Conservation (phyloP, 2,113 vertebrate species). For the Bettongia penicillata region DNA sequence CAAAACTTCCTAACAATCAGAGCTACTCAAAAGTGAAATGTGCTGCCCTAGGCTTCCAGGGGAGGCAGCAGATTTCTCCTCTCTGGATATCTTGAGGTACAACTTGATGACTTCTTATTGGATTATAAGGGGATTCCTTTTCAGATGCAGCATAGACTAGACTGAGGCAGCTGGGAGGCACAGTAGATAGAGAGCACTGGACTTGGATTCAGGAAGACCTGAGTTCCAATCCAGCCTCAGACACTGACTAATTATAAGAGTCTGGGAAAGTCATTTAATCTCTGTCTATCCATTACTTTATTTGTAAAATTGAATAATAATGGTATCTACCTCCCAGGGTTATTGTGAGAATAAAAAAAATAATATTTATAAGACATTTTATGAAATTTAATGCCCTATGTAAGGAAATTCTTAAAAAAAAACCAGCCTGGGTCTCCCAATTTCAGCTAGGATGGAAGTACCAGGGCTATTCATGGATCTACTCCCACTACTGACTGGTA, state of each 20-base stretch:
- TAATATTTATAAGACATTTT: background rate
- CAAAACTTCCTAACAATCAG: background rate
- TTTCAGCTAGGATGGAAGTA: no score
- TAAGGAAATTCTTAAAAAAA: background rate
- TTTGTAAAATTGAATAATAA: background rate
- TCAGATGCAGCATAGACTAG: background rate
- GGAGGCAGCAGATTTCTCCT: no score
- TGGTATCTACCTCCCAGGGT: background rate
- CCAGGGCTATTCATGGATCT: background rate
- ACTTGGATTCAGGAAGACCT: background rate
- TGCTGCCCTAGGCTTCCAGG: background rate
- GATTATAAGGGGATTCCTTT: background rate
- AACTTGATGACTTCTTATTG: background rate
- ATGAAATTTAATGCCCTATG: background rate
- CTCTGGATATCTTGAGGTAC: no score
- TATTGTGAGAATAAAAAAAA: background rate
- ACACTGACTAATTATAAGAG: background rate
- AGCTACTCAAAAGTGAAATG: background rate
- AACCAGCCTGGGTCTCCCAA: no score
- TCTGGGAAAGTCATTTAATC: background rate
- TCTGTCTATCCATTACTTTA: background rate
- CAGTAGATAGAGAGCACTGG: no score
- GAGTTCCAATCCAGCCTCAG: background rate
- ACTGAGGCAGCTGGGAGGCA: no score
- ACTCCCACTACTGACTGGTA: background rate